Percentiles rank a stretch among this genome's conserved stretches.
Conservation (phyloP, 2,888 invertebrate species). For the Emmelina monodactyla region DNA sequence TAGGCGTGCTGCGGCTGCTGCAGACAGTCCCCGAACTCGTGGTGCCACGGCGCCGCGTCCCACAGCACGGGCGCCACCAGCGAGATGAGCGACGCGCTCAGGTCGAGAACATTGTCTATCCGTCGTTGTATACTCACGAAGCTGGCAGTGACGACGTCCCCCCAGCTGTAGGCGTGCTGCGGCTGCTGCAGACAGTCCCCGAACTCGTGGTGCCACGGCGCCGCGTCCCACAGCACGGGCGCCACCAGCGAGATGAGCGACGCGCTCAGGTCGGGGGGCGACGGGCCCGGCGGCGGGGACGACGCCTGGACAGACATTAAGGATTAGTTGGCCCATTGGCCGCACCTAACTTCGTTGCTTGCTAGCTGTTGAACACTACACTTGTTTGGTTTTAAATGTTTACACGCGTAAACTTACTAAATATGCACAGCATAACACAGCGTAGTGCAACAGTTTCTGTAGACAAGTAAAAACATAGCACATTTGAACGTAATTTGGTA, state of each 20-base stretch:
- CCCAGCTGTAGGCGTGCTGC: constrained; percentile 65
- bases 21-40: constrained; percentile 77
- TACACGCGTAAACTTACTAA: no score
- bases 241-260: constrained; percentile 77
- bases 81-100: constrained; percentile 73
- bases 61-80: constrained; percentile 81
- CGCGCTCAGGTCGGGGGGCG: constrained; percentile 23
- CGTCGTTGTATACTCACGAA: constrained; percentile 76
- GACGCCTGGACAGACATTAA: no score
- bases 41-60: constrained; percentile 78
- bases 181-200: constrained; percentile 80
- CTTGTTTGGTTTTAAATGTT: no score
- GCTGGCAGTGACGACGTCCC: constrained; percentile 72
- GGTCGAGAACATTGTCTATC: no score
- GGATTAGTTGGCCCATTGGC: no score
- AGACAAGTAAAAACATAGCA: no score
- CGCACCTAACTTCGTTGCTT: no score
- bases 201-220: constrained; percentile 75
- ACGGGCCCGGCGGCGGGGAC: constrained; percentile 64
- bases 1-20: constrained; percentile 71
- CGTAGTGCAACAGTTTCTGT: no score
- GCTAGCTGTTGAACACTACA: no score
- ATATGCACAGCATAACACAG: no score
- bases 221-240: constrained; percentile 81
- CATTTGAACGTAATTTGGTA: no score